A percentile compares a stretch with the other conserved stretches of the same genome.
These are phyloP conservation scores for Beroe ovata DNA, from an alignment of 37 sponge, comb jelly and placozoan species.

Conservation along the genomic window DNA sequence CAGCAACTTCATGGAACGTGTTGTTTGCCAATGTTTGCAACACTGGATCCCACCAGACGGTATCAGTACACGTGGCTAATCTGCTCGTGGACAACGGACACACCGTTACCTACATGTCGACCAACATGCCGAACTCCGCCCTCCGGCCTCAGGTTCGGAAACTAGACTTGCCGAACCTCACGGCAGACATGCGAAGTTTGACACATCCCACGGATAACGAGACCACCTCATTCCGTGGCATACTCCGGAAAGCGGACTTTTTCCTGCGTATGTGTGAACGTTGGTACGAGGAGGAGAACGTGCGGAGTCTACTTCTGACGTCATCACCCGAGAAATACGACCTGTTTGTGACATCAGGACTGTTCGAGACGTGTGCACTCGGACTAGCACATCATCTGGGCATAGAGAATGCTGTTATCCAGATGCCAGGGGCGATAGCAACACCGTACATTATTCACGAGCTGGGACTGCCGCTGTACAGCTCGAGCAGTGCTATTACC, in stretches of 20 bases:
- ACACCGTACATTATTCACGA: neutral
- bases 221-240: neutral
- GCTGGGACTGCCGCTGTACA: conserved; percentile 55
- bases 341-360: neutral
- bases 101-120: conserved; percentile 33
- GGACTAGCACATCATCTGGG: conserved; percentile 36
- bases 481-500: neutral
- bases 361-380: conserved; percentile 25
- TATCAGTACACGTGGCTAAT: conserved; percentile 4
- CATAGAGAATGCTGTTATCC: conserved; percentile 10
- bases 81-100: conserved; percentile 2
- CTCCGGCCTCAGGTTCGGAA: neutral
- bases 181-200: neutral
- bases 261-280: neutral
- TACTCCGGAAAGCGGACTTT: neutral
- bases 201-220: neutral
- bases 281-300: conserved; percentile 12
- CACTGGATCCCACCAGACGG: conserved; percentile 50
- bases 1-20: neutral
- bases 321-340: neutral
- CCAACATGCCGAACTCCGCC: neutral
- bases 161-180: neutral
- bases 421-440: neutral
- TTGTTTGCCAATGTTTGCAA: conserved; percentile 1
- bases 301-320: neutral